These are phyloP conservation scores for Arctocebus calabarensis DNA, from an alignment of 2,797 vertebrate species.

Conservation along the genomic window DNA sequence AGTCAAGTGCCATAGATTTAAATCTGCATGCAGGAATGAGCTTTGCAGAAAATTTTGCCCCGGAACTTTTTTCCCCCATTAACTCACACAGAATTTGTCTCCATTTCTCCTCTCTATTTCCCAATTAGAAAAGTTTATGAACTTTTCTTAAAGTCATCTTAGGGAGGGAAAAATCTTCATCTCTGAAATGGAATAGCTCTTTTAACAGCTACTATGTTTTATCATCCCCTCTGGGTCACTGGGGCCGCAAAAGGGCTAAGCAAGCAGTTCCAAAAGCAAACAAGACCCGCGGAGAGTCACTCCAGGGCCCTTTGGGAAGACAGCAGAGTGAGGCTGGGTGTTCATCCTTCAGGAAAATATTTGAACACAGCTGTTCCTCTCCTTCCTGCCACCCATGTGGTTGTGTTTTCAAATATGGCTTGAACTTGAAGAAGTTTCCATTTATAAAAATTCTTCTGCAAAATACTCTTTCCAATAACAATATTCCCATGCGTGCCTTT, in stretches of 20 bases:
- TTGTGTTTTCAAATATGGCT: constrained; percentile 83
- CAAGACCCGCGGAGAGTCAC: constrained; percentile 65
- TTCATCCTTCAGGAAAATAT: constrained; percentile 84
- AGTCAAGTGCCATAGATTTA: neutral
- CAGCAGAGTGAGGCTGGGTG: constrained; percentile 63
- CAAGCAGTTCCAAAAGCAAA: constrained; percentile 62
- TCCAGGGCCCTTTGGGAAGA: constrained; percentile 71
- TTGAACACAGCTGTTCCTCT: constrained; percentile 82
- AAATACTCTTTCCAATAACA: constrained; percentile 82
- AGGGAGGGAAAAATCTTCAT: too few relatives aligned
- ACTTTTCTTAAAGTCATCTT: neutral
- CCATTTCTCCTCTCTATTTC: neutral
- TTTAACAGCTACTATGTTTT: neutral
- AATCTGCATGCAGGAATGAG: neutral
- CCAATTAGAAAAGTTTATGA: too few relatives aligned
- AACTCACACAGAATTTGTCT: neutral
- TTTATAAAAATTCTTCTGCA: constrained; percentile 80
- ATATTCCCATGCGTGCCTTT: constrained; percentile 77
- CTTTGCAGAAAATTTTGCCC: neutral
- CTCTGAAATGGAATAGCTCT: neutral
- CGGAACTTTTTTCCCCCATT: neutral
- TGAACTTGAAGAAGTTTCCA: constrained; percentile 85
- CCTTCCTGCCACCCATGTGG: constrained; percentile 83
- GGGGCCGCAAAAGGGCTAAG: constrained; percentile 46
- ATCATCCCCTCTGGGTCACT: neutral